phyloP scores from a whole-genome alignment of 2,888 invertebrate species.

The Lycaena phlaeas region DNA sequence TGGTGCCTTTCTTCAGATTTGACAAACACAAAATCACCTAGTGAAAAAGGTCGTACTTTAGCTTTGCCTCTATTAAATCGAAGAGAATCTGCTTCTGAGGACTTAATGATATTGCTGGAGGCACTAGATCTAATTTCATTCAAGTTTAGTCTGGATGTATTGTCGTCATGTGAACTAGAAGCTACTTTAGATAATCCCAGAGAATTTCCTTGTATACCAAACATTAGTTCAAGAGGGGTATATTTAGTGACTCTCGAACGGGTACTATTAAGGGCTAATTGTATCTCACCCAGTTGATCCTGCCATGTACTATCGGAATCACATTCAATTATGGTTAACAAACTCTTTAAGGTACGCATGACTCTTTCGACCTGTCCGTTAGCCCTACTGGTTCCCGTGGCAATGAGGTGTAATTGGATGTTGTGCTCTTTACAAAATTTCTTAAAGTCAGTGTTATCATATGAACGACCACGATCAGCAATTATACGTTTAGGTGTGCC shows the following conservation, averaged over 20 bases:
- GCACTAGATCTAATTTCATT: not conserved
- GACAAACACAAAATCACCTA: constrained; percentile 19
- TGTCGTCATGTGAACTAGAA: no score
- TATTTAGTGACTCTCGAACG: not conserved
- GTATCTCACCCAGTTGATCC: not conserved
- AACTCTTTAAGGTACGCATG: not conserved
- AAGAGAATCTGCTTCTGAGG: not conserved
- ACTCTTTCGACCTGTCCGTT: not conserved
- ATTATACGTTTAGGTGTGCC: constrained; percentile 1
- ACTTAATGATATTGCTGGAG: not conserved
- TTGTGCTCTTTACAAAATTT: not conserved
- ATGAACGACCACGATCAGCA: not conserved
- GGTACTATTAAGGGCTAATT: not conserved
- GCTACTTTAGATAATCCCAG: no score
- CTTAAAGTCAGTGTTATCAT: not conserved
- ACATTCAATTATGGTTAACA: not conserved
- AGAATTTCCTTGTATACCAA: no score
- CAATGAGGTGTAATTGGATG: not conserved
- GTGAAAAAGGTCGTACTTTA: constrained; percentile 12
- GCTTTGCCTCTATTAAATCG: constrained; percentile 14
- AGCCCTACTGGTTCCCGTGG: not conserved
- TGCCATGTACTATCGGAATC: not conserved
- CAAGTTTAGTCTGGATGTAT: not conserved
- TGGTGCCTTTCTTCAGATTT: constrained; percentile 20
- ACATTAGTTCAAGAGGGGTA: not conserved